Evolutionary conservation across 2,888 invertebrate species (phyloP).

Genomic region (Strigamia transsilvanica): DNA sequence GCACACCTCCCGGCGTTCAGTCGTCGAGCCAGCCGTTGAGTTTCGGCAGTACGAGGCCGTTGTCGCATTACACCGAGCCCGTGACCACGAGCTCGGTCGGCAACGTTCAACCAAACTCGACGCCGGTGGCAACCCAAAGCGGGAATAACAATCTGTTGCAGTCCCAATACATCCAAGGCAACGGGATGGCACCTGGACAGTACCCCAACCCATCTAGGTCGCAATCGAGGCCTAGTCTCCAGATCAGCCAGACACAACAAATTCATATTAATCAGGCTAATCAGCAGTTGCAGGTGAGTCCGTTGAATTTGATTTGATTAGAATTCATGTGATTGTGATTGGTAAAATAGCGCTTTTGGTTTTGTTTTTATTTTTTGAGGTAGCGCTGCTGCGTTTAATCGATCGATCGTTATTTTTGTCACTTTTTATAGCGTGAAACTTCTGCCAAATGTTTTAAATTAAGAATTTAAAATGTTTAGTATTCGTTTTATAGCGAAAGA

Average conservation of each 20-base stretch:
- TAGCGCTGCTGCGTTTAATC: too few species aligned
- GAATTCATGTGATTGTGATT: too few species aligned
- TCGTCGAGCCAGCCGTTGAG: conserved; percentile 56
- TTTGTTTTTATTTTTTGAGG: too few species aligned
- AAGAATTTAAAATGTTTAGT: too few species aligned
- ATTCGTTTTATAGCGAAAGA: too few species aligned
- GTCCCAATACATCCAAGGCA: conserved; percentile 25
- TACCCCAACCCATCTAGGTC: conserved; percentile 58
- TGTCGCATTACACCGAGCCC: conserved; percentile 62
- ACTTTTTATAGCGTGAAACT: too few species aligned
- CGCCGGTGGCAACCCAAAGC: conserved; percentile 5
- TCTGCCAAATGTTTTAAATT: too few species aligned
- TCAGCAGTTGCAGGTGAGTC: conserved; percentile 80
- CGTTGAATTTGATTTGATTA: background rate
- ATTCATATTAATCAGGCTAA: conserved; percentile 80
- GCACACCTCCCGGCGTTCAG: conserved; percentile 27
- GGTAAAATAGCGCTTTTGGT: too few species aligned
- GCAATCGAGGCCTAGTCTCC: conserved; percentile 63
- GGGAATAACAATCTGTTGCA: background rate
- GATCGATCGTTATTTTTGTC: too few species aligned
- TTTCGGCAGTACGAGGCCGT: conserved; percentile 62
- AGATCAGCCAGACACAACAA: conserved; percentile 88
- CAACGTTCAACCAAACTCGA: background rate
- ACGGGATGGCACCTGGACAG: background rate
- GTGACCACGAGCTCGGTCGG: background rate